Percentiles rank a stretch among this genome's conserved stretches.
phyloP scores from a whole-genome alignment of 2,888 invertebrate genomes.

The Orthosia gothica region DNA sequence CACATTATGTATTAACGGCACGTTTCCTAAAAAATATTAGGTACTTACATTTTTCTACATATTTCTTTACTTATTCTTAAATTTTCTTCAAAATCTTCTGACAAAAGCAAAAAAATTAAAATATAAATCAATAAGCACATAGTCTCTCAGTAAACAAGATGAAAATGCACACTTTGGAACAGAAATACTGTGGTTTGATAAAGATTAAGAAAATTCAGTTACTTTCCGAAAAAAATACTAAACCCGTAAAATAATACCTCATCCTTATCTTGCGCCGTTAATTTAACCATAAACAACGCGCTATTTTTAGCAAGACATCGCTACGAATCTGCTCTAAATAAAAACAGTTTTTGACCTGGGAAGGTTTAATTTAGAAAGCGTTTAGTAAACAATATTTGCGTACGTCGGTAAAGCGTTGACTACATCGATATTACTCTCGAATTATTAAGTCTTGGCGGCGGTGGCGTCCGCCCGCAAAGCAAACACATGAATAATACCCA shows the following conservation, averaged over 20 bases:
- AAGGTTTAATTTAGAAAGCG: conserved; percentile 43
- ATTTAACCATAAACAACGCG: conserved; percentile 27
- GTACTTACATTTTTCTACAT: conserved; percentile 16
- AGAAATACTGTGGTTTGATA: conserved; percentile 8
- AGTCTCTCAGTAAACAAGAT: conserved; percentile 11
- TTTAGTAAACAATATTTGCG: conserved; percentile 47
- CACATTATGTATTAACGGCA: conserved; percentile 45
- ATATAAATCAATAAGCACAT: background rate
- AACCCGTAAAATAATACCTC: conserved; percentile 21
- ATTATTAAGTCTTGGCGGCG: conserved; percentile 86
- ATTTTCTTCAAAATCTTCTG: background rate
- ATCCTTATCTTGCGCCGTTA: conserved; percentile 11
- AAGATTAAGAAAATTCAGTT: background rate
- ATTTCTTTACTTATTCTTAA: conserved; percentile 1
- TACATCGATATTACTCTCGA: conserved; percentile 80
- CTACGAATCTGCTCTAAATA: conserved; percentile 6
- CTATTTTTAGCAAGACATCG: conserved; percentile 17
- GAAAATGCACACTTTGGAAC: background rate
- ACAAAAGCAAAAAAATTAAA: background rate
- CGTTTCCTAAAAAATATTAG: conserved; percentile 35
- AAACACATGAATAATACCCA: conserved; percentile 86
- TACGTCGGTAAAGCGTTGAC: conserved; percentile 71
- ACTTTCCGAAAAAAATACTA: background rate
- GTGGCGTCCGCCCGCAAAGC: conserved; percentile 82
- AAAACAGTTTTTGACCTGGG: conserved; percentile 37